Evolutionary conservation across 2,113 vertebrate species (phyloP).

Genomic region (Mixornis gularis): DNA sequence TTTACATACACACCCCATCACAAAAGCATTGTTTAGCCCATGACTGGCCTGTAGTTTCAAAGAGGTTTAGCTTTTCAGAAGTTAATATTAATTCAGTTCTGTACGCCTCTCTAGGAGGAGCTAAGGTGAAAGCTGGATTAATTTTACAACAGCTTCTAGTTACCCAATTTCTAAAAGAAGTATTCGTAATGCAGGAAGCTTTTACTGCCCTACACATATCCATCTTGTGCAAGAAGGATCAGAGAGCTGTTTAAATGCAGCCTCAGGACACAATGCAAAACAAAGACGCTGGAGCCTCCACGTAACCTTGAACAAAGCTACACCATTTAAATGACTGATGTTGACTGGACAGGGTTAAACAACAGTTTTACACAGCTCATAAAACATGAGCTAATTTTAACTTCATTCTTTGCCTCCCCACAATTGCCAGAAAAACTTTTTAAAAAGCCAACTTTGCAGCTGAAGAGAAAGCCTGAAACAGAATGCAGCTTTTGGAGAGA

Average conservation of each 20-base stretch:
- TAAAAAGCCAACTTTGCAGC: not conserved
- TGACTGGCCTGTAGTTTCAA: not conserved
- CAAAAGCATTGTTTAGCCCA: not conserved
- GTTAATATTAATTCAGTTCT: not conserved
- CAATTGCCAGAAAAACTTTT: not conserved
- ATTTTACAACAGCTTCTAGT: not conserved
- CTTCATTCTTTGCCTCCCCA: not conserved
- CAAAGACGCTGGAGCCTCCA: not conserved
- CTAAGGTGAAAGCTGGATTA: not conserved
- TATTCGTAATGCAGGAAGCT: not conserved
- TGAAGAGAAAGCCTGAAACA: not conserved
- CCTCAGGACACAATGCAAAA: not conserved
- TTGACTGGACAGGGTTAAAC: not conserved
- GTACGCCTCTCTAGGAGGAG: not conserved
- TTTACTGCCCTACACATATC: not conserved
- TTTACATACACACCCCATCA: not conserved
- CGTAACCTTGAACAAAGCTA: not conserved
- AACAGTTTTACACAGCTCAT: not conserved
- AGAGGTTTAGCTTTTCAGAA: not conserved
- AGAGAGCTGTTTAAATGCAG: conserved; percentile 19
- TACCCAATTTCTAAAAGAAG: not conserved
- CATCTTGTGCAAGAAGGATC: not conserved
- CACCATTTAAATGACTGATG: not conserved
- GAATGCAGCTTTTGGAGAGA: not conserved
- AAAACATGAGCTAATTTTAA: not conserved